Base-by-base conservation (phyloP, 1,140 invertebrate genomes). In the Euwallacea similis region DNA sequence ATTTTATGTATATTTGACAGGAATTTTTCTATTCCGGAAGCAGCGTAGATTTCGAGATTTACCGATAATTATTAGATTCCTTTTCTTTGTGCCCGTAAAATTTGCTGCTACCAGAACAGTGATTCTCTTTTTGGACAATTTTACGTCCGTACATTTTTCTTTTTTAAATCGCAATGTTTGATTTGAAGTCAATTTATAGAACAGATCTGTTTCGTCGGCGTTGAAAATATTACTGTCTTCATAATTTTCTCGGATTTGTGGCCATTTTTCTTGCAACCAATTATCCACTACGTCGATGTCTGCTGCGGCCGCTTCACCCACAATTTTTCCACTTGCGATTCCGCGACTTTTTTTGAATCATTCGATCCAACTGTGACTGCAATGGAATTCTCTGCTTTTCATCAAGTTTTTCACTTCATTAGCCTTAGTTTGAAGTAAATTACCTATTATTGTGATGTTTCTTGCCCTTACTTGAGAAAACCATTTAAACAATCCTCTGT, bases 201-300 rank as follows among this genome's bases (percentile, higher is more conserved):
- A 84, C 4, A 84, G 62, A 0, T 77, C 80, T 2, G 79, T 82
- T 76, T 84, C 82, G 72, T 84, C 81, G n/a, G 75, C 77, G 74
- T 83, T 84, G 55, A 78, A 83, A 72, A 83, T 79, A 72, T 81
- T 72, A 54, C 80, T 66, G 65, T 71, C 61, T 16, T 42, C 66
- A 75, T 73, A 75, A 64, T 69, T 61, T 6, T 33, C 63, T 56
- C 65, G 42, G 16, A 75, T 56, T 46, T 44, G 71, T 60, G 74
- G 72, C 72, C 73, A 76, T 54, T 41, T 42, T 41, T 10, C 42
- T 42, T 11, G 16, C 58, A 73, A 61, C 72, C 62, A 70, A 42
- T 73, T 44, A 44, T 54, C 43, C 7, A 44, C 54, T 10, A 54
- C 15, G 63, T 66, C 63, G 41, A 58, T 54, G 56, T 74, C 58